phyloP scores from a whole-genome alignment of 2,888 invertebrate genomes.

The Eilema sororculum region DNA sequence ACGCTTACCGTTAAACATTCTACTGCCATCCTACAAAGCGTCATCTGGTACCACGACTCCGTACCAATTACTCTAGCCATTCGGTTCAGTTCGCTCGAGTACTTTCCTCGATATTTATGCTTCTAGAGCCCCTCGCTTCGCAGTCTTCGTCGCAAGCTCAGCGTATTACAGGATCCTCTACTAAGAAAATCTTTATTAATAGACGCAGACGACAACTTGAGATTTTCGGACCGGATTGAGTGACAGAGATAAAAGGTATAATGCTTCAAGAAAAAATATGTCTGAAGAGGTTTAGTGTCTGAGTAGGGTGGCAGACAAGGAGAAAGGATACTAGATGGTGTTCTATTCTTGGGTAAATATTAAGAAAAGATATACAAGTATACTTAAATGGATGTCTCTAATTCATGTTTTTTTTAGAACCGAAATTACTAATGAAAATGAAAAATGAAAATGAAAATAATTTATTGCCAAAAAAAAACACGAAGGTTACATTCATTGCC shows the following conservation, averaged over 20 bases:
- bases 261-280: constrained; percentile 50
- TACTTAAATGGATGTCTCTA: no score
- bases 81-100: constrained; percentile 15
- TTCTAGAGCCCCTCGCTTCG: constrained; percentile 24
- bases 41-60: not conserved
- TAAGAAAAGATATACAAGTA: no score
- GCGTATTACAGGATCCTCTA: constrained; percentile 61
- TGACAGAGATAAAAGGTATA: constrained; percentile 64
- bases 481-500: no score
- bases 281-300: not conserved
- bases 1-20: no score
- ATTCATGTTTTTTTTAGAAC: no score
- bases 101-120: constrained; percentile 43
- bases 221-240: constrained; percentile 58
- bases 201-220: constrained; percentile 58
- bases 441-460: no score
- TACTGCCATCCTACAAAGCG: no score
- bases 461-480: no score
- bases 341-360: not conserved
- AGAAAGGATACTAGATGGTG: not conserved
- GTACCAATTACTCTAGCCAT: constrained; percentile 5
- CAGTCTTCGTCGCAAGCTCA: constrained; percentile 33
- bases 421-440: no score
- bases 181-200: constrained; percentile 83
- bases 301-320: not conserved